These are phyloP conservation scores for Caenorhabditis zanzibari DNA, from an alignment of 2,888 invertebrate genomes.

Conservation along the genomic window DNA sequence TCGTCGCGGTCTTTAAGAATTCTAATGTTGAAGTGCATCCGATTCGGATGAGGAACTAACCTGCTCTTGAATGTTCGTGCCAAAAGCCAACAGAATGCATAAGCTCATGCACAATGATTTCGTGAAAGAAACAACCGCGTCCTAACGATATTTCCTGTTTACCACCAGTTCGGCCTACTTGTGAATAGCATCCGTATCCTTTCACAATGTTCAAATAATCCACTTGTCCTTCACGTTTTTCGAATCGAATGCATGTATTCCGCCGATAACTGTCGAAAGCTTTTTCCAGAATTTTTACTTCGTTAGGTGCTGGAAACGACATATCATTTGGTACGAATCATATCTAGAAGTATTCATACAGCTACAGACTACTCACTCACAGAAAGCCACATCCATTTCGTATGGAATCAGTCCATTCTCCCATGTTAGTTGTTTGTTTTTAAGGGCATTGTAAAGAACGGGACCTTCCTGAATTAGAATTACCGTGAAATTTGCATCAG, in stretches of 20 bases:
- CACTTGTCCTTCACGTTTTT: conserved; percentile 80
- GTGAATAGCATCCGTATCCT: conserved; percentile 83
- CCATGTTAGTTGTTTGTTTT: conserved; percentile 82
- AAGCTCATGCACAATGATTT: conserved; percentile 82
- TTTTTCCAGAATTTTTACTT: conserved; percentile 78
- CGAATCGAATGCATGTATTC: conserved; percentile 84
- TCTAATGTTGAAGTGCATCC: not conserved
- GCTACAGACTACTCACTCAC: conserved; percentile 79
- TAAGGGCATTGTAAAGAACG: conserved; percentile 80
- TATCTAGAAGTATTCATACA: not conserved
- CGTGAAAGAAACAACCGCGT: conserved; percentile 83
- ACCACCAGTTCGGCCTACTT: conserved; percentile 82
- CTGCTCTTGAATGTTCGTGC: conserved; percentile 83
- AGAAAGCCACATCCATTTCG: conserved; percentile 82
- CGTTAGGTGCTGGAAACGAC: conserved; percentile 74
- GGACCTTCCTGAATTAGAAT: conserved; percentile 71
- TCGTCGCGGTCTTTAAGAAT: conserved; percentile 84
- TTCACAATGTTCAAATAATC: conserved; percentile 83
- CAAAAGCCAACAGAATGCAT: conserved; percentile 82
- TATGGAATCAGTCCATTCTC: conserved; percentile 80
- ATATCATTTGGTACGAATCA: not conserved
- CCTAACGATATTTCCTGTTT: conserved; percentile 81
- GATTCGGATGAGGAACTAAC: conserved; percentile 41
- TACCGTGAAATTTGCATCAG: no score
- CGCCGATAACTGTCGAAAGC: conserved; percentile 82